Evolutionary conservation across 2,797 vertebrate species (phyloP).

Genomic region (Alouatta caraya): DNA sequence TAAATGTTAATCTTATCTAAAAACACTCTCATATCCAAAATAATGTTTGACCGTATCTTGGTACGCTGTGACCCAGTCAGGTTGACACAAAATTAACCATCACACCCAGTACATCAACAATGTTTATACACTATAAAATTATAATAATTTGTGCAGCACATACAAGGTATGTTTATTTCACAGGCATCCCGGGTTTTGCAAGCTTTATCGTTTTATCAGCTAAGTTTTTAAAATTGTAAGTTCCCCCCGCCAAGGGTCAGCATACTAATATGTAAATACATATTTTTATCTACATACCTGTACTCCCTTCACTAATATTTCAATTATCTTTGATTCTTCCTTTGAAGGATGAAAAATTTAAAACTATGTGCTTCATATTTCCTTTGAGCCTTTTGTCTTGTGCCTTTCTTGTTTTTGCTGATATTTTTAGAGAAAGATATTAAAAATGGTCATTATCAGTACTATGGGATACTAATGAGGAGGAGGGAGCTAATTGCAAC

Average conservation of each 20-base stretch:
- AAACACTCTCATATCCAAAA: neutral
- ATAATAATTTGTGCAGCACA: neutral
- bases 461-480: neutral
- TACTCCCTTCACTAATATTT: slow-evolving; percentile 19
- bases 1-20: neutral
- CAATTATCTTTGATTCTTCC: slow-evolving; percentile 43
- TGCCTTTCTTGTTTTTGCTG: neutral
- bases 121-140: neutral
- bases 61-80: neutral
- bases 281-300: neutral
- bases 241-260: neutral
- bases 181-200: neutral
- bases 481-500: neutral
- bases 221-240: neutral
- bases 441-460: neutral
- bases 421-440: slow-evolving; percentile 45
- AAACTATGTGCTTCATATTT: slow-evolving; percentile 31
- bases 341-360: slow-evolving; percentile 44
- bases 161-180: neutral
- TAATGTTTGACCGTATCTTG: neutral
- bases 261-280: neutral
- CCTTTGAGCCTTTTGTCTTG: slow-evolving; percentile 37
- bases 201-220: neutral
- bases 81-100: neutral
- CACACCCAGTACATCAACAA: neutral